Base-by-base conservation (phyloP, 2,888 invertebrate genomes). In the Synanthedon myopaeformis region DNA sequence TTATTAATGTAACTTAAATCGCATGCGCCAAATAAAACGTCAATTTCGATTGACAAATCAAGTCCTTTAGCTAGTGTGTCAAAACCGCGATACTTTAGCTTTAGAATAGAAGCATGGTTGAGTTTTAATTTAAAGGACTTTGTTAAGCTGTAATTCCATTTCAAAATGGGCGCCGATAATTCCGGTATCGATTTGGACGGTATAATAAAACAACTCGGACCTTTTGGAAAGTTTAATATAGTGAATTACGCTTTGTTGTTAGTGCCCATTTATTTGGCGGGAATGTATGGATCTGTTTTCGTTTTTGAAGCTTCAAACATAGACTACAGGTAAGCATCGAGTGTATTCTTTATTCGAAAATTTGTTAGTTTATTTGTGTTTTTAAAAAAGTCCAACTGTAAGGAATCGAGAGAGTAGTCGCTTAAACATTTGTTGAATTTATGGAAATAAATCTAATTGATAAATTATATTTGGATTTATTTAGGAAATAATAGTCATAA, bases 251-350 rank as follows among this genome's bases (percentile, higher is more conserved):
- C 79, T 0, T 62, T 87, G 11, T 62, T 82, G 1, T 59, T 87
- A 23, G 81, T 83, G 50, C 86, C 86, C 0, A 80, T 85, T 42
- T 84, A 69, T 67, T 73, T 86, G 66, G 82, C 86, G 58, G 86
- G 85, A 66, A 79, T 86, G 76, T 86, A 72, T 54, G 86, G 82
- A 49, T 77, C 81, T 0, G 76, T 79, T 1, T 87, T 70, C 53
- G 76, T 86, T n/a, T 87, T 86, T 54, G 86, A 87, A 64, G 85
- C 86, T 0, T 59, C 77, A 0, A 81, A 84, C 59, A 71, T 86
- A 23, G 58, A 62, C 52, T 85, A 86, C 65, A 78, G 86, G 86
- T 85, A 58, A 45, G 45, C 35, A 3, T 3, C 10, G 35, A 35
- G 35, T 35, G 35, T 10, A 10, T 23, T 23, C 23, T 23, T 23